These are phyloP conservation scores for Fringilla coelebs DNA, from an alignment of 2,797 vertebrate species.

Conservation along the genomic window DNA sequence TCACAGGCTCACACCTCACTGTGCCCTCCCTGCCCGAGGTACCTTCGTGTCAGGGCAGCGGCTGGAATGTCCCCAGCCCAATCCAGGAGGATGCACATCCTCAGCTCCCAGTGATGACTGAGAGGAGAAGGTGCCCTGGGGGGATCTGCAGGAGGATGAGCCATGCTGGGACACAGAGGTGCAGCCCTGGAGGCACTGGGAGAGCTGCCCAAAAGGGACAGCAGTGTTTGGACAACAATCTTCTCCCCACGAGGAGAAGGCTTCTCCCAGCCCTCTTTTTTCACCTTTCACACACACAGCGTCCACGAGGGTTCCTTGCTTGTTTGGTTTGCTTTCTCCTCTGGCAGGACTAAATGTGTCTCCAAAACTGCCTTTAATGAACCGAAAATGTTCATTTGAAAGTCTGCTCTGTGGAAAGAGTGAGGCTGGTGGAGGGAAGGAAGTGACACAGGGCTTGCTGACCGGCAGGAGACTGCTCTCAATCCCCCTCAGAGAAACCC, in stretches of 20 bases:
- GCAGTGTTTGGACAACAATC: not conserved
- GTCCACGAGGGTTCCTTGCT: not conserved
- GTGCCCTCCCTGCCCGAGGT: not conserved
- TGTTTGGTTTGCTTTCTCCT: not conserved
- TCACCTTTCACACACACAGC: not conserved
- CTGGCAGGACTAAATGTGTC: not conserved
- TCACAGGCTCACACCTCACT: not conserved
- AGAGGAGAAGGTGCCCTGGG: not conserved
- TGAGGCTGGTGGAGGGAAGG: conserved; percentile 66
- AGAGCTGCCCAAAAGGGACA: not conserved
- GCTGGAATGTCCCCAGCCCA: not conserved
- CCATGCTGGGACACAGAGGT: not conserved
- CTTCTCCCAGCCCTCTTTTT: not conserved
- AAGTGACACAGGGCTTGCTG: conserved; percentile 72
- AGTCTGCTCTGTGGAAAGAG: conserved; percentile 71
- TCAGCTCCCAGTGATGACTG: not conserved
- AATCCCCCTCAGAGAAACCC: not conserved
- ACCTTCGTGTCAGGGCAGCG: not conserved
- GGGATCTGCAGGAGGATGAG: not conserved
- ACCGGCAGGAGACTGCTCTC: conserved; percentile 45
- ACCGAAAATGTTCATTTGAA: conserved; percentile 61
- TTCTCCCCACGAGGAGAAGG: not conserved
- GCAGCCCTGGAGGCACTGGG: not conserved
- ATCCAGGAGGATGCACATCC: not conserved
- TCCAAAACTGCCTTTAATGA: conserved; percentile 62